Evolutionary conservation across 2,797 vertebrate species (phyloP), one percentile per base, ranked within the genome.

Genomic region (Bovichtus diacanthus): DNA sequence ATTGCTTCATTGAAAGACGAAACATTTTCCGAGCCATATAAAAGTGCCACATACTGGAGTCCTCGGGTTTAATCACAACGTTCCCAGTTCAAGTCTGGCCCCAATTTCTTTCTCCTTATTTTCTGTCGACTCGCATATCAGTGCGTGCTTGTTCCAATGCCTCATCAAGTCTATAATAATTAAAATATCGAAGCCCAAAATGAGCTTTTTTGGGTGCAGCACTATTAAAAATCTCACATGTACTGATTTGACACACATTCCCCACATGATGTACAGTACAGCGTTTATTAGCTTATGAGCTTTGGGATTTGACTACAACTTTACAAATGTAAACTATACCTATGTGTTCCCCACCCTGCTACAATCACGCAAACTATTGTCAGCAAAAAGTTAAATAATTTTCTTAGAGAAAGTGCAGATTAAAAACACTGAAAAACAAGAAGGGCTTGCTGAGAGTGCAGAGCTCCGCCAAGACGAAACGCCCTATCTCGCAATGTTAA

Each of bases 31-130:
- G 39, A 41, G n/a, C 12, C 12, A 25, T 19, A 19, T 2, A 46
- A 19, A 12, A 44, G 25, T 16, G 47, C 0, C 19, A 7, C 21
- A 60, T 31, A 43, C 12, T 25, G 23, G 21, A 27, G n/a, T 61
- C 18, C 0, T 1, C 6, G 27, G 18, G 67, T 68, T 70, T 70
- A 61, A 79, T 70, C 62, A 78, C 46, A 62, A 61, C 59, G 55
- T 27, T 51, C 38, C 53, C 65, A 44, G 23, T 62, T 70, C 18
- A 15, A 58, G 54, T 67, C 59, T 71, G 58, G n/a, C 27, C 9
- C 16, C 2, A 19, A 18, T 43, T 29, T 41, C 0, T 44, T 29
- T 29, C 31, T 44, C 2, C 25, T 43, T 3, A 43, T 29, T 29
- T 60, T 55, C 9, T 41, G 36, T 18, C 1, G 25, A 54, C 19